Conservation (phyloP, 2,113 vertebrate genomes). For the Channa argus region DNA sequence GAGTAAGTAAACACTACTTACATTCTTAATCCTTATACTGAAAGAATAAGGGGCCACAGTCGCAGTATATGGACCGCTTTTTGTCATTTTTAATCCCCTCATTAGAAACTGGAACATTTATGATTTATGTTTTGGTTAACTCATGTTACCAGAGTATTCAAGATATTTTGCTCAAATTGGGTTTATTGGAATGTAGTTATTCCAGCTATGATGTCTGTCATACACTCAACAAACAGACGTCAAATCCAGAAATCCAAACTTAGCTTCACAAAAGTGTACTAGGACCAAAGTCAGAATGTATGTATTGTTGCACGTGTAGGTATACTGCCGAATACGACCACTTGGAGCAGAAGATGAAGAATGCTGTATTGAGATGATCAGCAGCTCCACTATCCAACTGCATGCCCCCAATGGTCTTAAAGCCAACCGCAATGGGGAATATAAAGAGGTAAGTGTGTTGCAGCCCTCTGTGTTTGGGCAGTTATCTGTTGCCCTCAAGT, state of each 20-base stretch:
- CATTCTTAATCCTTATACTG: neutral
- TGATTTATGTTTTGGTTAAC: too few species aligned
- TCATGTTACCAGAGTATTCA: too few species aligned
- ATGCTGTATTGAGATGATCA: conserved; percentile 94
- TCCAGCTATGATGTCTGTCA: too few species aligned
- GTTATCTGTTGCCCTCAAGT: too few species aligned
- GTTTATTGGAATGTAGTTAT: neutral
- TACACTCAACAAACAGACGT: neutral
- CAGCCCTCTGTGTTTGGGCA: too few species aligned
- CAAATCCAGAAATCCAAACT: neutral
- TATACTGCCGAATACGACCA: conserved; percentile 94
- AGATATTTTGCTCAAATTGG: neutral
- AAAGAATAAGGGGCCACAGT: neutral
- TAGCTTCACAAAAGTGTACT: neutral
- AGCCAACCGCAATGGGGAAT: conserved; percentile 92
- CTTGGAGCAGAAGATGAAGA: conserved; percentile 86
- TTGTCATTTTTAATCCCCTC: too few species aligned
- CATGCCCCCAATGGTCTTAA: conserved; percentile 92
- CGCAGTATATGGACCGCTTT: too few species aligned
- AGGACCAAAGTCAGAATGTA: neutral
- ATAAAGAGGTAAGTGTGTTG: conserved; percentile 87
- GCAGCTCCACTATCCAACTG: conserved; percentile 89
- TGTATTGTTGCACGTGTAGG: conserved; percentile 74
- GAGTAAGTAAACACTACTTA: conserved; percentile 76
- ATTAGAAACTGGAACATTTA: neutral